Conservation (phyloP, 2,797 vertebrate genomes). For the Pseudocheirus occidentalis region DNA sequence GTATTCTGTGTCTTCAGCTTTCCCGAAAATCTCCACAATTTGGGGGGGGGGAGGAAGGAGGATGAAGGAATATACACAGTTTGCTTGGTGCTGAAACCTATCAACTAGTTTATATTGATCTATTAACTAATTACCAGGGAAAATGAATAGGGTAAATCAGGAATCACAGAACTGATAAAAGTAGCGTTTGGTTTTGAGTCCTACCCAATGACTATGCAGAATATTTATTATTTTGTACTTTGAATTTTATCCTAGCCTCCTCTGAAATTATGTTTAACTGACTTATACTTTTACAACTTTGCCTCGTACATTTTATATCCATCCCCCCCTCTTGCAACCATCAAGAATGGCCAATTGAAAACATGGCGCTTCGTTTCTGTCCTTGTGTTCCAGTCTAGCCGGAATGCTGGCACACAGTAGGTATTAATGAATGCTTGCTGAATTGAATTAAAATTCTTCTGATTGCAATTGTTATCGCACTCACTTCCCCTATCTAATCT, state of each 20-base stretch:
- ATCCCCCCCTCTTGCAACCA: rapidly evolving
- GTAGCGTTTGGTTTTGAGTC: neutral
- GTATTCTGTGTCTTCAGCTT: neutral
- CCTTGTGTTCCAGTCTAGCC: neutral
- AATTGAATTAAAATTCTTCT: neutral
- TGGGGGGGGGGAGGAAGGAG: neutral
- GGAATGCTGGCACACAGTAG: neutral
- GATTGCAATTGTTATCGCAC: neutral
- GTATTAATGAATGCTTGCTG: neutral
- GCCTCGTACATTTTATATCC: neutral
- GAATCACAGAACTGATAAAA: constrained; percentile 3
- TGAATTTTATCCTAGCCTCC: neutral
- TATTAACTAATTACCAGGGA: constrained; percentile 11
- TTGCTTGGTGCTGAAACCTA: neutral
- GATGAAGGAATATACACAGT: neutral
- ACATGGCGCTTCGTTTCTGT: neutral
- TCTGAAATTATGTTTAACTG: neutral
- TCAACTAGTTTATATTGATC: neutral
- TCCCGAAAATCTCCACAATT: neutral
- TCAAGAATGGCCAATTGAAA: neutral
- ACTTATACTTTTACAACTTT: neutral
- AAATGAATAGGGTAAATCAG: constrained; percentile 13
- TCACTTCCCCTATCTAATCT: neutral
- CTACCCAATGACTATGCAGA: neutral
- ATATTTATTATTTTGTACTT: neutral